These are phyloP conservation scores for Luperina nickerlii DNA, from an alignment of 2,888 invertebrate species.

Conservation along the genomic window DNA sequence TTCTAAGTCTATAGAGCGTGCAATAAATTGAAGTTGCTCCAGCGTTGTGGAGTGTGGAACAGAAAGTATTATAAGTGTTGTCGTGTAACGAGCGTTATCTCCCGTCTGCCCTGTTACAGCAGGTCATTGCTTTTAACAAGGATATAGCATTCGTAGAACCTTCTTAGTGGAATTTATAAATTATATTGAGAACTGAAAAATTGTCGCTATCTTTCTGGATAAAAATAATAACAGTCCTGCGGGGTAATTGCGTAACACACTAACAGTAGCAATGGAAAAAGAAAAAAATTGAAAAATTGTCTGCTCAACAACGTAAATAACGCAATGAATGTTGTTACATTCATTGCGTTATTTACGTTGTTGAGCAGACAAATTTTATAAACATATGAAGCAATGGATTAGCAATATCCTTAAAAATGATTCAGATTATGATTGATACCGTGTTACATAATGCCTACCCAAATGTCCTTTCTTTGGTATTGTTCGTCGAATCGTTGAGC, in stretches of 20 bases:
- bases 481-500: too few relatives aligned
- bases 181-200: neutral
- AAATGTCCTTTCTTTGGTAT: too few relatives aligned
- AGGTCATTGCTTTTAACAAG: constrained; percentile 52
- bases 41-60: constrained; percentile 20
- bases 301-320: too few relatives aligned
- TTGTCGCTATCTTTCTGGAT: neutral
- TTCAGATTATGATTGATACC: too few relatives aligned
- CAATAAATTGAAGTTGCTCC: constrained; percentile 52
- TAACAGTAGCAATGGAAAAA: too few relatives aligned
- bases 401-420: too few relatives aligned
- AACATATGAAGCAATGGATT: too few relatives aligned
- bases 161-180: neutral
- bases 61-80: constrained; percentile 46
- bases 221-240: neutral
- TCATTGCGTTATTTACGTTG: too few relatives aligned
- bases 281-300: too few relatives aligned
- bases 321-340: too few relatives aligned
- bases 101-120: constrained; percentile 38
- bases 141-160: constrained; percentile 34
- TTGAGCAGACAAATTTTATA: too few relatives aligned
- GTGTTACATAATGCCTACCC: too few relatives aligned
- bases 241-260: neutral
- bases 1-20: constrained; percentile 21
- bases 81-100: constrained; percentile 46